Conservation (phyloP, 92 coral and sea anemone genomes). For the Palythoa grandis region DNA sequence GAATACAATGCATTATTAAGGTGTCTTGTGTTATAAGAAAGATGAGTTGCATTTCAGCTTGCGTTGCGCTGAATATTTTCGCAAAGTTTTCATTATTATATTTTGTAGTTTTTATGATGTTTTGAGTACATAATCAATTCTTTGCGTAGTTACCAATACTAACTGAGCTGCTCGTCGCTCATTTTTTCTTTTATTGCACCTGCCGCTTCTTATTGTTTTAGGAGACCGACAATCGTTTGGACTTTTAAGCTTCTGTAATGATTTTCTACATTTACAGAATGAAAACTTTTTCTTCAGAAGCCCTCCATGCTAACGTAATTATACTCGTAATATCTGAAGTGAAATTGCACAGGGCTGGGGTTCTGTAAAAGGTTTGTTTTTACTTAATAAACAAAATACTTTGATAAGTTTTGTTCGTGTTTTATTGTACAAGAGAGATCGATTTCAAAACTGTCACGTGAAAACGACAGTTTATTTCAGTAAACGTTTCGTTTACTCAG, state of each 20-base stretch:
- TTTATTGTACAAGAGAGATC: constrained; percentile 49
- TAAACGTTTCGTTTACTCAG: constrained; percentile 34
- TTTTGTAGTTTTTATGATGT: background rate
- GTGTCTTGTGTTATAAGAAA: background rate
- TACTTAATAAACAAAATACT: constrained; percentile 18
- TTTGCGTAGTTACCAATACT: background rate
- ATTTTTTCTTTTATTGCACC: constrained; percentile 5
- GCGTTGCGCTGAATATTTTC: too few species aligned
- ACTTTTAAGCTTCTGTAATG: background rate
- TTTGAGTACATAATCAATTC: background rate
- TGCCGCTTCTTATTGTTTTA: background rate
- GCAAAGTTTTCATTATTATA: too few species aligned
- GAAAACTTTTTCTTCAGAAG: background rate
- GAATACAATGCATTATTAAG: constrained; percentile 11
- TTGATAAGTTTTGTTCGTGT: constrained; percentile 26
- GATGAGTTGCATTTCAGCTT: too few species aligned
- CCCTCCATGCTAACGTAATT: background rate
- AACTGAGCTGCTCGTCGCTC: too few species aligned
- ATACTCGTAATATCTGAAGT: background rate
- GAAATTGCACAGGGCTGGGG: background rate
- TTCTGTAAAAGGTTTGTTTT: constrained; percentile 1
- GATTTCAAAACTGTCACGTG: constrained; percentile 42
- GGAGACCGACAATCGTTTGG: background rate
- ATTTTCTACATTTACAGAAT: background rate
- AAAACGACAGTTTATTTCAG: constrained; percentile 28